Evolutionary conservation across 2,113 vertebrate species (phyloP).

Genomic region (Fregetta grallaria): DNA sequence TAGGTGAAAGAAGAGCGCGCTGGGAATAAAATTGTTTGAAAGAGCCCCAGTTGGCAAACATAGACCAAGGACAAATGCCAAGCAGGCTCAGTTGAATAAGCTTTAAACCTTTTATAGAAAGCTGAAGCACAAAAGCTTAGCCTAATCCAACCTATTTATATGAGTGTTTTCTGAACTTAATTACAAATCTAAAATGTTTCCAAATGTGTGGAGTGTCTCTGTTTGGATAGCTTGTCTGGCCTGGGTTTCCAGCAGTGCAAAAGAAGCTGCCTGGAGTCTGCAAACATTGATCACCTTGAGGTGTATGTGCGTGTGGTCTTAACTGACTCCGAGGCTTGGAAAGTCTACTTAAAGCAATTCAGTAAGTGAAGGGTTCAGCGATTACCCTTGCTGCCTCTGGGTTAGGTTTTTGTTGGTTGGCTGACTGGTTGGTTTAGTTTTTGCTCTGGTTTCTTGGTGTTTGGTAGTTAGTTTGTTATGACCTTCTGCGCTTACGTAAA

Average conservation of each 20-base stretch:
- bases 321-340: background rate
- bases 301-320: background rate
- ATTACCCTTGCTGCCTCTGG: background rate
- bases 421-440: background rate
- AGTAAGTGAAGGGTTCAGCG: background rate
- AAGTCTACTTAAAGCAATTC: background rate
- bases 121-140: background rate
- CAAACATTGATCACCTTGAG: background rate
- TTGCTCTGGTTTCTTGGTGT: background rate
- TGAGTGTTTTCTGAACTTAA: conserved; percentile 2
- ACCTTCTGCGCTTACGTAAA: accelerated
- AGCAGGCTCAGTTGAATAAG: background rate
- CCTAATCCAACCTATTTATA: background rate
- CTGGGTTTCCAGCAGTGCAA: background rate
- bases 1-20: background rate
- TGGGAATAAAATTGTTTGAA: background rate
- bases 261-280: background rate
- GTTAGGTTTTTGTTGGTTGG: background rate
- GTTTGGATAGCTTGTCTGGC: background rate
- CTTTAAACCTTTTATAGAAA: conserved; percentile 1
- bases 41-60: background rate
- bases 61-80: background rate
- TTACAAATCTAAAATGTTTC: background rate
- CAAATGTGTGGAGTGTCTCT: background rate
- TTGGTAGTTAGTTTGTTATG: too few species aligned